These are phyloP conservation scores for Chaenodraco wilsoni DNA, from an alignment of 2,797 vertebrate species.

Conservation along the genomic window DNA sequence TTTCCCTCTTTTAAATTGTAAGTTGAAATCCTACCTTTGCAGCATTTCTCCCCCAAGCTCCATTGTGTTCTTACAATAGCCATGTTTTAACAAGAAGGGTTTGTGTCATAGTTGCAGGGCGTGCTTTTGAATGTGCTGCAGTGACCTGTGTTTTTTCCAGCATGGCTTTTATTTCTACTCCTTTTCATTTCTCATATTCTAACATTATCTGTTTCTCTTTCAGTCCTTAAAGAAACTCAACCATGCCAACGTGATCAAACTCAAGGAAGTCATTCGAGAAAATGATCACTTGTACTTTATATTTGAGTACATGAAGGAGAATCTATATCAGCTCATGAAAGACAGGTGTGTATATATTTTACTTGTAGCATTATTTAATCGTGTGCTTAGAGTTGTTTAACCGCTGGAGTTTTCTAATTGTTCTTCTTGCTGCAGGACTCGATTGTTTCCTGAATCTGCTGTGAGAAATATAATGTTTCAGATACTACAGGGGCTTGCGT, in stretches of 20 bases:
- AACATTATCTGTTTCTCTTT: slow-evolving; percentile 49
- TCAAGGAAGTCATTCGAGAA: slow-evolving; percentile 98
- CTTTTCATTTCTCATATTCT: slow-evolving; percentile 7
- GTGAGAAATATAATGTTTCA: slow-evolving; percentile 99
- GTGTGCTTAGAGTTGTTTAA: background rate
- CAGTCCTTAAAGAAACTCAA: slow-evolving; percentile 99
- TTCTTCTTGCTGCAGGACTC: slow-evolving; percentile 87
- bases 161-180: slow-evolving; percentile 53
- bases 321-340: slow-evolving; percentile 98
- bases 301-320: slow-evolving; percentile 99
- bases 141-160: slow-evolving; percentile 55
- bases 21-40: slow-evolving; percentile 45
- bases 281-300: slow-evolving; percentile 98
- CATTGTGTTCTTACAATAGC: slow-evolving; percentile 32
- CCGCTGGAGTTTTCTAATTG: slow-evolving; percentile 1
- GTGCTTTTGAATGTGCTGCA: slow-evolving; percentile 71
- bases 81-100: slow-evolving; percentile 27
- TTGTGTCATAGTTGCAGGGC: slow-evolving; percentile 30
- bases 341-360: slow-evolving; percentile 86
- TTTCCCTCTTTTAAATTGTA: slow-evolving; percentile 24
- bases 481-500: slow-evolving; percentile 96
- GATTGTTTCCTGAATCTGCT: slow-evolving; percentile 96
- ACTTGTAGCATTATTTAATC: background rate
- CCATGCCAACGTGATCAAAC: slow-evolving; percentile 97
- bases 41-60: slow-evolving; percentile 39